Evolutionary conservation across 1,140 invertebrate species (phyloP), one percentile per base, ranked within the genome.

Genomic region (Pachyrhynchus sulphureomaculatus): DNA sequence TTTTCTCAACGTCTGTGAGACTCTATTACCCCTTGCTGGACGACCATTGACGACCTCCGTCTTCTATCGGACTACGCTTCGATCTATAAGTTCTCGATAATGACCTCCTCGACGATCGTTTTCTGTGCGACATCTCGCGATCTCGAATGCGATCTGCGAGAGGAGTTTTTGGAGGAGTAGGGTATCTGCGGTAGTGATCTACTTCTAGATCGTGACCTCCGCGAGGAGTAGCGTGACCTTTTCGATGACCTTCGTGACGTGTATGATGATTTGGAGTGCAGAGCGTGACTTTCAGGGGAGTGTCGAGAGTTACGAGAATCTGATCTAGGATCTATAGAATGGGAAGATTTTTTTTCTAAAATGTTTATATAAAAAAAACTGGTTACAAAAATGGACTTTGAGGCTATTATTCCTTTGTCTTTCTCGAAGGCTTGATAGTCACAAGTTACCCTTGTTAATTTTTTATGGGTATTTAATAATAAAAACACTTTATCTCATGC

Each of bases 11-110:
- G 69, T 66, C 72, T 69, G 59, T 69, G 65, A 53, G 72, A 73
- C 63, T n/a, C 69, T 71, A 70, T 73, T 73, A 72, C 70, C 70
- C 70, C 72, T n/a, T 70, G 57, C 67, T 65, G 33, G 63, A 65
- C 36, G 66, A 71, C 55, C 69, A n/a, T 68, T 10, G 64, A 68
- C 26, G 63, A 36, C 6, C 61, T 57, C 9, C 57, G 45, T 23
- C 59, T 18, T 13, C 41, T 34, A 26, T 51, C 1, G 21, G 63
- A 57, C 21, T n/a, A n/a, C n/a, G n/a, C 24, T 57, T 59, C 4
- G 66, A 63, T 33, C 60, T 57, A 26, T 61, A 59, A 1, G 65
- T 65, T 24, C 64, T 42, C 39, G 15, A 55, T 24, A 44, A 15
- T 8, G 62, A 65, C 37, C 34, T 15, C 17, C 42, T 58, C 13